Base-by-base conservation (phyloP, 2,113 vertebrate species). In the Pterocles orientalis region DNA sequence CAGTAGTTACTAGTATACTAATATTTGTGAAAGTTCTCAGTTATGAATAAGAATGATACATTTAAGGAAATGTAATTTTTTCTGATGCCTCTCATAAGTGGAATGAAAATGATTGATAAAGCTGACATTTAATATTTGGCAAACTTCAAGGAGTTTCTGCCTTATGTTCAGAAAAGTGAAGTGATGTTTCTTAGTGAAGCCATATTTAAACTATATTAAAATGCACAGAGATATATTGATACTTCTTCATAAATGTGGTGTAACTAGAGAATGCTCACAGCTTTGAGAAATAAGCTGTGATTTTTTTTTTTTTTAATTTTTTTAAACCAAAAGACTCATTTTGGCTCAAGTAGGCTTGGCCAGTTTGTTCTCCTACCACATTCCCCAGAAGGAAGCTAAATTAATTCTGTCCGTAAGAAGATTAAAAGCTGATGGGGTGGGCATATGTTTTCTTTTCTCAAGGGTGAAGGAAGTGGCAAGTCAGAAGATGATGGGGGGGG, bases 391-490 rank as follows among this genome's bases (percentile, higher is more conserved):
- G 71, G 68, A 88, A 88, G 34, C 61, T 70, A 78, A 95, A 96
- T 92, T 79, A 92, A 88, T 96, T 90, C 68, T 88, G 33, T 86
- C 85, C 12, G 2, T 93, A 81, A 75, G 65, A 84, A 70, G 85
- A 93, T 90, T 76, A 94, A 94, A 85, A 95, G 48, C 70, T 95
- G 91, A 76, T 94, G 50, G 45, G 31, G 21, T 87, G 60, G 94
- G 65, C 94, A 94, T 88, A 95, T 94, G 72, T 94, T 97, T 91
- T 71, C 29, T 84, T 81, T 95, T 94, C 85, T 94, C 80, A 68
- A 58, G 86, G 64, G 83, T 91, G 60, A 91, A 86, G 34, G 61
- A 57, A 83, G 47, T 47, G 58, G 85, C 68, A 91, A 73, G 19
- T 58, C 36, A 93, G 88, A 73, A 77, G 75, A 43, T 80, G 64